Evolutionary conservation across 1,140 invertebrate genomes (phyloP), one percentile per base, ranked within the genome.

Genomic region (Kradibia gibbosae): DNA sequence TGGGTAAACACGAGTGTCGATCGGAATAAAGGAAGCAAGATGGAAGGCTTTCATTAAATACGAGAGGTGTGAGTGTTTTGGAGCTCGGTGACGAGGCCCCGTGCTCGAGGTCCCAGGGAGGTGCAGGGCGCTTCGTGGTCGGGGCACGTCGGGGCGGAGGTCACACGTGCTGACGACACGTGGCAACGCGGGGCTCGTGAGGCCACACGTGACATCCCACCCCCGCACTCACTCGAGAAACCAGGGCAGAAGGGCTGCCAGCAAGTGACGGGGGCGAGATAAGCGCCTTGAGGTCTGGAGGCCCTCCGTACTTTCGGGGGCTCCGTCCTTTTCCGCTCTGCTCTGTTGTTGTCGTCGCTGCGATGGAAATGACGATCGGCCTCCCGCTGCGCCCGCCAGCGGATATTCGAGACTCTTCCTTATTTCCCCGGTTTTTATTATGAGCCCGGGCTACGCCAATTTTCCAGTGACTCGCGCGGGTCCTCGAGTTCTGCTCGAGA

Each of bases 321-420:
- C 45, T 48, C 3, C 3, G 22, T 17, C 15, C 50, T 53, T 57
- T 25, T 4, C 3, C 55, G n/a, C n/a, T 57, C 22, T 57, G n/a
- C 5, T 25, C 22, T 25, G 22, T 28, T 57, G 22, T 53, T 53
- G 3, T 5, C 55, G 55, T 25, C 28, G 57, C 53, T 31, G 75
- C 42, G 75, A n/a, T 25, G 75, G 36, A 42, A 65, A 77, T 65
- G 39, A 77, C 62, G 39, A 57, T 28, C 22, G 22, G n/a, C 55
- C 1, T 25, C 22, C n/a, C 55, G 11, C 55, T 25, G 55, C 28
- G 42, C 62, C 1, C 28, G 25, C 2, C n/a, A 62, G n/a, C 31
- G 48, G 76, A 70, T 78, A 78, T 39, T 78, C 48, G 76, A 78
- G 76, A 50, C 45, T 60, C 60, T 78, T 78, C 62, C 76, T 78